These are phyloP conservation scores for Umimayanthus kanabou DNA, from an alignment of 92 coral and sea anemone species.

Conservation along the genomic window DNA sequence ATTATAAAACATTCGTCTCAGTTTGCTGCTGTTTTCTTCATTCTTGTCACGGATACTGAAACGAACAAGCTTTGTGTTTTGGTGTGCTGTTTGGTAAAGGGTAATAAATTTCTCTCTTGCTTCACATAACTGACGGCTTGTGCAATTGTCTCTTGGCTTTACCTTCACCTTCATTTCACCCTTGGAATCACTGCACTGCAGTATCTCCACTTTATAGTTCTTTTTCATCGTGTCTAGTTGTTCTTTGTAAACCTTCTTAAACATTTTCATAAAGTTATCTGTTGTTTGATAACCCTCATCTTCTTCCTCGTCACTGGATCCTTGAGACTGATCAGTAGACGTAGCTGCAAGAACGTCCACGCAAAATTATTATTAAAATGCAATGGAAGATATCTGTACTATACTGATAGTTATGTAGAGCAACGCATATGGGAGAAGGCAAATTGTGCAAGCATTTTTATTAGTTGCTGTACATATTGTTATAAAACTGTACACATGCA, in stretches of 20 bases:
- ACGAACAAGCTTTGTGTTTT: background rate
- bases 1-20: background rate
- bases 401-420: no score
- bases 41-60: background rate
- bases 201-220: background rate
- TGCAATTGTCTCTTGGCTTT: background rate
- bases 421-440: no score
- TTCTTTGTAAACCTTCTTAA: background rate
- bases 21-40: background rate
- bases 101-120: slow-evolving; percentile 22
- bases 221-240: background rate
- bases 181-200: no score
- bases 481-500: no score
- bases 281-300: slow-evolving; percentile 23
- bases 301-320: background rate
- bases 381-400: no score
- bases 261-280: slow-evolving; percentile 17
- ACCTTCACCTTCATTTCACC: background rate
- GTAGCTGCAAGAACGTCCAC: no score
- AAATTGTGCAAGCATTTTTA: no score
- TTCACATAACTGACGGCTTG: background rate
- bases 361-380: no score
- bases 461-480: no score
- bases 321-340: background rate
- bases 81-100: slow-evolving; percentile 38